Evolutionary conservation across 2,888 invertebrate genomes (phyloP), one percentile per base, ranked within the genome.

Genomic region (Phaonia tiefii): DNA sequence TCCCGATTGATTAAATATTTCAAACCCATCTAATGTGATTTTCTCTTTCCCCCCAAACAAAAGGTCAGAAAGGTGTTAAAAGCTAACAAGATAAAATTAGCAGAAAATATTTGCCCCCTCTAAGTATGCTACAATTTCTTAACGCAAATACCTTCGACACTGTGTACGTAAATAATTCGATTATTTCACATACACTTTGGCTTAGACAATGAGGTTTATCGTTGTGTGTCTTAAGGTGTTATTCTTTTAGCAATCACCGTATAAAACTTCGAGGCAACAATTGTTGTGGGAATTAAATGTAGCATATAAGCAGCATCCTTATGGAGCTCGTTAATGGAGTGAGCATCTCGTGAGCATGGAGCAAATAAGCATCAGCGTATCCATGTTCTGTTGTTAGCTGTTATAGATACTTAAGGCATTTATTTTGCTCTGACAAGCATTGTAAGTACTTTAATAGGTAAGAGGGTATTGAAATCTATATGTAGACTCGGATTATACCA

Each of bases 381-480:
- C 8, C 1, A 20, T 51, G 8, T 54, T 42, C 20, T 67, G 25
- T 75, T 79, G 71, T 75, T 49, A 31, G 60, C 15, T 54, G 22
- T 20, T 54, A 25, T 25, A 22, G 71, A 71, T 60, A 75, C 46
- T 37, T 51, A 66, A 26, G 58, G 75, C 42, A 17, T 58, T 79
- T 63, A 75, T 66, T 66, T 75, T 70, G 15, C 46, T 25, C 72
- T 69, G 54, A 67, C 69, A 72, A 72, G 72, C 80, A 65, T 76
- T 73, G 63, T 72, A 69, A 69, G 67, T 67, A 63, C 75, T 75
- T 80, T 20, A 63, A 60, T 60, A 63, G 60, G 54, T 26, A 73
- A 69, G 72, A 75, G 72, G 54, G 65, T 75, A 69, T 69, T 72
- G 39, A 73, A 80, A 65, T 75, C 69, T 69, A n/a, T 69, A 46